These are phyloP conservation scores for Sarcophaga caerulescens DNA, from an alignment of 2,888 invertebrate genomes.

Conservation along the genomic window DNA sequence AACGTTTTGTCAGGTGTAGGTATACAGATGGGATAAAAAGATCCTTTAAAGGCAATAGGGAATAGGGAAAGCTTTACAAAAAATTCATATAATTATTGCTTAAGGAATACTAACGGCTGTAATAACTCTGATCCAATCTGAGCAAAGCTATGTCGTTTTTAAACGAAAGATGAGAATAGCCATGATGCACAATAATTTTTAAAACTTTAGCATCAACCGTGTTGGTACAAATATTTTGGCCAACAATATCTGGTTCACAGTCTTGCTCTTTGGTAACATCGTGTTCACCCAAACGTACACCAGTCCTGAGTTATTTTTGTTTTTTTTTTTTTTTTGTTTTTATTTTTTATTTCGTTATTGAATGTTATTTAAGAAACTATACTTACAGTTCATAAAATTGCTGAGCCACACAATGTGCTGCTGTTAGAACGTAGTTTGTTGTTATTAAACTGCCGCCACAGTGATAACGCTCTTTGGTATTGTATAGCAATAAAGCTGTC, in stretches of 20 bases:
- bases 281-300: conserved; percentile 54
- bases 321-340: not conserved
- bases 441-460: conserved; percentile 61
- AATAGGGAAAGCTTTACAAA: not conserved
- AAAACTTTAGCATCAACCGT: conserved; percentile 43
- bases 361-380: not conserved
- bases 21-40: conserved; percentile 53
- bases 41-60: conserved; percentile 26
- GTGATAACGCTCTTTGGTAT: conserved; percentile 45
- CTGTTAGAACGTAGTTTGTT: conserved; percentile 42
- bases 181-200: conserved; percentile 53
- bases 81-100: not conserved
- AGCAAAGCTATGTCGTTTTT: conserved; percentile 56
- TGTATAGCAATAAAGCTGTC: conserved; percentile 49
- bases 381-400: conserved; percentile 54
- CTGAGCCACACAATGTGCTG: conserved; percentile 53
- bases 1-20: conserved; percentile 7
- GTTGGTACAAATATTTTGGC: conserved; percentile 20
- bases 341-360: no score
- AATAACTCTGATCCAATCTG: conserved; percentile 30
- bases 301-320: not conserved
- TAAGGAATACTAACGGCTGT: conserved; percentile 17
- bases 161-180: conserved; percentile 34
- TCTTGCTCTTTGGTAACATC: conserved; percentile 37
- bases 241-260: conserved; percentile 39